Percentiles rank a stretch among this genome's conserved stretches.
Conservation (phyloP, 2,888 invertebrate species). For the Hydraecia micacea region DNA sequence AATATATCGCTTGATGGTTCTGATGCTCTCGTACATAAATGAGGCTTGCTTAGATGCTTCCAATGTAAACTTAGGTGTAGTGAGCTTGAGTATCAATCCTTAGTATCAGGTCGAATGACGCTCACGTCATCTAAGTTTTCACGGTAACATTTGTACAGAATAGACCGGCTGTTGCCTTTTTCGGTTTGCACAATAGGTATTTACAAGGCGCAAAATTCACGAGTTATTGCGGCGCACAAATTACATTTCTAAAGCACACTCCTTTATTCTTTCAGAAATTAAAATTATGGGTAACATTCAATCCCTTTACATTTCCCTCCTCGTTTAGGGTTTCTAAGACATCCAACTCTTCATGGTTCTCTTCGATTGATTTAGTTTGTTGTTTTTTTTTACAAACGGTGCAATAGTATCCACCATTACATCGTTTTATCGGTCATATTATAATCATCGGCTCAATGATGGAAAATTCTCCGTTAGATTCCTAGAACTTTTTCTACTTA, state of each 20-base stretch:
- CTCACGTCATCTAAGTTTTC: not conserved
- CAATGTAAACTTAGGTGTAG: not conserved
- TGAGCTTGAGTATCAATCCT: not conserved
- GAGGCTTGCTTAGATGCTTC: not conserved
- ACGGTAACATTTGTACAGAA: not conserved
- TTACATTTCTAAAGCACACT: conserved; percentile 3
- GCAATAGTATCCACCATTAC: not conserved
- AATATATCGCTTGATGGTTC: conserved; percentile 5
- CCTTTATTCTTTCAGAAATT: not conserved
- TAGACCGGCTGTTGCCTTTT: not conserved
- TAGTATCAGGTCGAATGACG: not conserved
- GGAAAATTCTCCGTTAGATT: not conserved
- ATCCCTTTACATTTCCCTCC: not conserved
- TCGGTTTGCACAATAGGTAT: not conserved
- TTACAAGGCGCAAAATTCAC: not conserved
- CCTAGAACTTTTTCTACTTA: not conserved
- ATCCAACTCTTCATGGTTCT: not conserved
- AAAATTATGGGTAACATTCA: not conserved
- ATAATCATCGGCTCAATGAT: not conserved
- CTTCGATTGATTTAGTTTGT: not conserved
- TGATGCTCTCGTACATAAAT: not conserved
- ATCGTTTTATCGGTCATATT: not conserved
- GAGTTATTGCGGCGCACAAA: not conserved
- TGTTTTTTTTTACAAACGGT: not conserved
- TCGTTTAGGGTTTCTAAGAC: not conserved